A percentile compares a stretch with the other conserved stretches of the same genome.
Evolutionary conservation across 53 echinoderm and acorn worm species (phyloP).

Genomic region (Henricia sp.): DNA sequence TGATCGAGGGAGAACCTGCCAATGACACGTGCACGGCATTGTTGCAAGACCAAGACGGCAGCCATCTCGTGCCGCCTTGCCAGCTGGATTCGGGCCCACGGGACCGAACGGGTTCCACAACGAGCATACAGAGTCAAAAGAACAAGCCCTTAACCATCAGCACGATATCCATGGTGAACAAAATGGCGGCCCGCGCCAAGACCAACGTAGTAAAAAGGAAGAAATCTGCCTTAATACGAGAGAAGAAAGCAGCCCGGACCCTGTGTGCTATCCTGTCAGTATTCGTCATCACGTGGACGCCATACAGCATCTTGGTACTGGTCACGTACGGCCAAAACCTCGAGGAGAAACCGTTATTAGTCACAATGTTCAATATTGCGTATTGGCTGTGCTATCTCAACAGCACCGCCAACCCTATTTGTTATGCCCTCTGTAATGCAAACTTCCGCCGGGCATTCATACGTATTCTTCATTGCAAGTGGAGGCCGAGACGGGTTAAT

Average conservation of each 20-base stretch:
- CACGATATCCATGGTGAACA: conserved; percentile 96
- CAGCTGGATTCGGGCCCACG: conserved; percentile 31
- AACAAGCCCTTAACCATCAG: conserved; percentile 76
- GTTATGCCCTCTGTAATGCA: conserved; percentile 97
- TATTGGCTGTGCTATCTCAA: conserved; percentile 98
- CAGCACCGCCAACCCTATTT: conserved; percentile 97
- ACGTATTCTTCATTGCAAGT: conserved; percentile 88
- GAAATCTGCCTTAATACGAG: conserved; percentile 88
- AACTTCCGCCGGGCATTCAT: conserved; percentile 95
- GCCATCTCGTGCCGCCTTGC: conserved; percentile 73
- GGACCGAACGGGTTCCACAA: conserved; percentile 70
- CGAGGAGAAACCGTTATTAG: conserved; percentile 34
- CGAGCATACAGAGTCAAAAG: conserved; percentile 63
- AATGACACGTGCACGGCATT: conserved; percentile 65
- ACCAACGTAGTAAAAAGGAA: conserved; percentile 90
- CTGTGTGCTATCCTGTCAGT: conserved; percentile 91
- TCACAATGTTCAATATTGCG: conserved; percentile 76
- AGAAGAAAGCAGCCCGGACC: conserved; percentile 97
- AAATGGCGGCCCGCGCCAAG: conserved; percentile 87
- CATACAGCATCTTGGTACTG: conserved; percentile 89
- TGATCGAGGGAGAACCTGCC: conserved; percentile 84
- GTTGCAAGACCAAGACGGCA: conserved; percentile 81
- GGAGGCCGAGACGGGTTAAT: conserved; percentile 56
- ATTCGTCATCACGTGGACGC: conserved; percentile 97
- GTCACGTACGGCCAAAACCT: conserved; percentile 60